phyloP scores from a whole-genome alignment of 2,888 invertebrate species.

The Agrilus cyanescens region DNA sequence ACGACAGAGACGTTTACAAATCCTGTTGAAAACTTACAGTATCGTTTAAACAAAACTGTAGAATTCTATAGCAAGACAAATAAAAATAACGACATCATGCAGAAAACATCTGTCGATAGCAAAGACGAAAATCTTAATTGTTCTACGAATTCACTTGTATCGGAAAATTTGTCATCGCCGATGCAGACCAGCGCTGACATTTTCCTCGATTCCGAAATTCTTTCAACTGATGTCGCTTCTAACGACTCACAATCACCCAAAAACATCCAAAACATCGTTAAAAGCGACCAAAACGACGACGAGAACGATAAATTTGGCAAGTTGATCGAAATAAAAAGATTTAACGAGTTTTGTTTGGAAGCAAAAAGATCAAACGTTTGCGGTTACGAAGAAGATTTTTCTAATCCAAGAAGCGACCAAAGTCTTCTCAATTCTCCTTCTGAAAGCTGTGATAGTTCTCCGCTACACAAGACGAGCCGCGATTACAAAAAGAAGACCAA shows the following conservation, averaged over 20 bases:
- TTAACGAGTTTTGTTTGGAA: conserved; percentile 19
- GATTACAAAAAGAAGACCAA: conserved; percentile 37
- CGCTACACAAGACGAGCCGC: conserved; percentile 40
- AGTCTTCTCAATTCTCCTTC: conserved; percentile 31
- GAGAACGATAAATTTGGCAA: conserved; percentile 11
- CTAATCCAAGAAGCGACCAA: conserved; percentile 34
- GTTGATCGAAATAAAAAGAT: conserved; percentile 18
- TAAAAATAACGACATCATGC: too few relatives aligned
- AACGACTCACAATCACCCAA: conserved; percentile 37
- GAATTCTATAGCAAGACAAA: too few relatives aligned
- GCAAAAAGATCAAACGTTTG: conserved; percentile 19
- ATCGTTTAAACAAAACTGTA: too few relatives aligned
- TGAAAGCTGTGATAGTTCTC: conserved; percentile 40
- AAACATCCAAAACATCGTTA: conserved; percentile 11
- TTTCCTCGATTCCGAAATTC: conserved; percentile 34
- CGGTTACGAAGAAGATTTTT: conserved; percentile 31
- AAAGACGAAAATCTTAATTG: conserved; percentile 31
- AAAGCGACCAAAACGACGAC: conserved; percentile 2
- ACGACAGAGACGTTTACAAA: too few relatives aligned
- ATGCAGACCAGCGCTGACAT: conserved; percentile 40
- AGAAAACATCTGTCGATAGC: too few relatives aligned
- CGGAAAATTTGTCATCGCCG: conserved; percentile 37
- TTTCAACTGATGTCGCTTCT: conserved; percentile 33
- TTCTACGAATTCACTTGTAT: conserved; percentile 35
- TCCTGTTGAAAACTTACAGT: too few relatives aligned